These are phyloP conservation scores for Rhizomys pruinosus DNA, from an alignment of 2,113 vertebrate species.

Conservation along the genomic window DNA sequence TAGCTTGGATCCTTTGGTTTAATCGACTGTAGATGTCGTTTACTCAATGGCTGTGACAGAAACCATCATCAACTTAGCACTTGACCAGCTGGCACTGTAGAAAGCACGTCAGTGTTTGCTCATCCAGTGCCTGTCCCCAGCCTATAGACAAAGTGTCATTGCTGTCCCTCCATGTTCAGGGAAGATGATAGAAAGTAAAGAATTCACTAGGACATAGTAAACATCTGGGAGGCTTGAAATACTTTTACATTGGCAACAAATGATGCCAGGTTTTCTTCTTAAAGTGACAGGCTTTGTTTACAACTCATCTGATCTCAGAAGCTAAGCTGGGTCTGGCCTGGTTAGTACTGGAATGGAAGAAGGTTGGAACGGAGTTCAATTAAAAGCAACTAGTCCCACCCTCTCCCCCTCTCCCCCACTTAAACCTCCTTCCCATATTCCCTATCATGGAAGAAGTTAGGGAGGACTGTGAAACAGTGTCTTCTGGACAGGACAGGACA, in stretches of 20 bases:
- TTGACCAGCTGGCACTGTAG: not conserved
- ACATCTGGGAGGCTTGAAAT: not conserved
- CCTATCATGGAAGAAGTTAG: too few species aligned
- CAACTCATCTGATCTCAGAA: not conserved
- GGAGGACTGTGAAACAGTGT: too few species aligned
- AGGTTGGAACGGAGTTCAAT: not conserved
- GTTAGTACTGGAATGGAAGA: not conserved
- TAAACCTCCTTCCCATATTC: too few species aligned
- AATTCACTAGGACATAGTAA: not conserved
- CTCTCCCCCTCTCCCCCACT: too few species aligned
- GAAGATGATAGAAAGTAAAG: constrained; percentile 19
- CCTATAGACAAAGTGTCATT: not conserved
- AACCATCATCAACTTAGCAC: not conserved
- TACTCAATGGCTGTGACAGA: not conserved
- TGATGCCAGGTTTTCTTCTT: not conserved
- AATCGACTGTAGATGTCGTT: not conserved
- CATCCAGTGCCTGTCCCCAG: not conserved
- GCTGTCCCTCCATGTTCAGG: not conserved
- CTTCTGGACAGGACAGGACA: too few species aligned
- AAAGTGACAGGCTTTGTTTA: not conserved
- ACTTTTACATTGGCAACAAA: not conserved
- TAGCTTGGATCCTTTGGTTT: not conserved
- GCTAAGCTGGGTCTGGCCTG: not conserved
- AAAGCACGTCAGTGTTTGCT: not conserved
- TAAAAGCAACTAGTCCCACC: too few species aligned